A percentile compares a stretch with the other conserved stretches of the same genome.
phyloP scores from a whole-genome alignment of 2,113 vertebrate species.

The Bettongia penicillata region DNA sequence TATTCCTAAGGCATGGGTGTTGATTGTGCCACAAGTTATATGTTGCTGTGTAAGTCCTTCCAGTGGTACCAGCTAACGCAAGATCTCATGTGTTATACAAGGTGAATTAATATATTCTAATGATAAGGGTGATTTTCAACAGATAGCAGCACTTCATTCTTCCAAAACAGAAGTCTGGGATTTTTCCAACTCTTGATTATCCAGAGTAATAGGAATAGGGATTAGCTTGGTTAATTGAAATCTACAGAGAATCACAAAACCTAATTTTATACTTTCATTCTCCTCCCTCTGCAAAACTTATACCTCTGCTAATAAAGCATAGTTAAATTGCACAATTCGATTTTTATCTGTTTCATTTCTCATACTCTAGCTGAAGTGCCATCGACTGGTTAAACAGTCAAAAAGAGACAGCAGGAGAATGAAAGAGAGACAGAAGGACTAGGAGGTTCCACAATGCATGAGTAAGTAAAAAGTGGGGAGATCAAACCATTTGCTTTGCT shows the following conservation, averaged over 20 bases:
- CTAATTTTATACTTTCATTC: constrained; percentile 64
- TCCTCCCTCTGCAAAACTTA: constrained; percentile 62
- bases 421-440: neutral
- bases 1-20: neutral
- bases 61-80: constrained; percentile 16
- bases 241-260: constrained; percentile 45
- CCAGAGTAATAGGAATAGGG: constrained; percentile 52
- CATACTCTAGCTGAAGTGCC: constrained; percentile 2
- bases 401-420: constrained; percentile 27
- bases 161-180: constrained; percentile 58
- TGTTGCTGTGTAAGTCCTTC: constrained; percentile 33
- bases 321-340: constrained; percentile 51
- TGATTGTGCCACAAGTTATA: constrained; percentile 13
- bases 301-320: constrained; percentile 56
- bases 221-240: constrained; percentile 67
- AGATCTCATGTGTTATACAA: constrained; percentile 17
- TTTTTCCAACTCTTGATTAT: constrained; percentile 62
- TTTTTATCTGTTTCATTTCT: neutral
- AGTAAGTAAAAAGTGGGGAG: constrained; percentile 35
- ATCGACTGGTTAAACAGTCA: constrained; percentile 7
- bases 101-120: constrained; percentile 52
- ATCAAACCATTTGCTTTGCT: constrained; percentile 38
- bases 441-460: neutral
- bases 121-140: constrained; percentile 61
- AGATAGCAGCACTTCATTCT: constrained; percentile 39